Evolutionary conservation across 2,113 vertebrate species (phyloP), one percentile per base, ranked within the genome.

Genomic region (Malurus alboscapulatus): DNA sequence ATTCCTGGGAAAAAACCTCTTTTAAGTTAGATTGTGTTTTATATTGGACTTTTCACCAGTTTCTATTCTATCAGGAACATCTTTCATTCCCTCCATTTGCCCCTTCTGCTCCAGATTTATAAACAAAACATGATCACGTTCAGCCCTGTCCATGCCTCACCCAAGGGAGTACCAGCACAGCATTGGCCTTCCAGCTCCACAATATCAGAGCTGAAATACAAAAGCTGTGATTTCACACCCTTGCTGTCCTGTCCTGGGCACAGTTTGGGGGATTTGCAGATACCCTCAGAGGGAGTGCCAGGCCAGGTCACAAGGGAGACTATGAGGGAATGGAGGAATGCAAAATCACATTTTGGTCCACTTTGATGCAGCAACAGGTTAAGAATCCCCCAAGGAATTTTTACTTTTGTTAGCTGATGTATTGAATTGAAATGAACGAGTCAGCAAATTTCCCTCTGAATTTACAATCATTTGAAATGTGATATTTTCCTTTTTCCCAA

Each of bases 341-440:
- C 29, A n/a, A 5, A 14, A 10, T 48, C 40, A 53, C 0, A 5
- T 72, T 68, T 84, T 29, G 25, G 9, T 54, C 12, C 45, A 45
- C 54, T 76, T 75, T 12, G 58, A 51, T 45, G 57, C 65, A 73
- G 17, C 27, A 72, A 29, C 36, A 82, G 48, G 51, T 48, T 69
- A 57, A 85, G 20, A 69, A 81, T 30, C 2, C 8, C 30, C 19
- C 2, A 2, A 32, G 25, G 17, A 32, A 17, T 69, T 40, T 69
- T 72, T 74, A 12, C 54, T 66, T 80, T 92, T 94, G 68, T 90
- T 92, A 82, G 54, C 61, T 93, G 51, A 68, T 96, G 55, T 69
- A 72, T 34, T 36, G 48, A 55, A 30, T 25, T 79, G 38, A 62
- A 90, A 50, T 86, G 54, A 90, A 95, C 44, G 48, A 88, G 38